These are phyloP conservation scores for Conomelus anceps DNA, from an alignment of 2,888 invertebrate genomes.

Conservation along the genomic window DNA sequence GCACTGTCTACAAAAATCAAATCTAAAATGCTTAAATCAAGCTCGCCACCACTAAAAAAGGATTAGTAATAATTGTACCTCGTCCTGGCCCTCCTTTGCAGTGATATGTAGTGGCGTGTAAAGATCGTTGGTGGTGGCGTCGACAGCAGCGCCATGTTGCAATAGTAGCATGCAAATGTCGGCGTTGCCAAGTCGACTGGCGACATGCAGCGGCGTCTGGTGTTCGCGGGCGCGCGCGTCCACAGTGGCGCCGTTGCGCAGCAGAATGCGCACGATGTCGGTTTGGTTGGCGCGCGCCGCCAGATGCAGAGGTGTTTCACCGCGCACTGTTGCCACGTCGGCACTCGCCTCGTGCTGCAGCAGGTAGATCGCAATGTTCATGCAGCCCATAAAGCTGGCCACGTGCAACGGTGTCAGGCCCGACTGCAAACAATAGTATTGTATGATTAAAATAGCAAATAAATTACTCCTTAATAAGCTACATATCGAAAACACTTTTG, in stretches of 20 bases:
- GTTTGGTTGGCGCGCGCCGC: conserved; percentile 97
- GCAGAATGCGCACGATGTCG: conserved; percentile 89
- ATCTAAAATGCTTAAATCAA: too few relatives aligned
- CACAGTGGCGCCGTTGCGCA: conserved; percentile 87
- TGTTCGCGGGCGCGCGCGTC: conserved; percentile 54
- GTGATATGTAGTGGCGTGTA: conserved; percentile 97
- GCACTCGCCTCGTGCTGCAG: conserved; percentile 89
- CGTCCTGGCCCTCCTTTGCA: conserved; percentile 92
- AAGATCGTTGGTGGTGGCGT: conserved; percentile 86
- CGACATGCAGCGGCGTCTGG: conserved; percentile 97
- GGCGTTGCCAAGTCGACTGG: conserved; percentile 88
- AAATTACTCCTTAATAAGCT: not conserved
- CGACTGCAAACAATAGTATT: conserved; percentile 45
- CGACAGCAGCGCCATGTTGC: conserved; percentile 86
- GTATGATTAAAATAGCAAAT: not conserved
- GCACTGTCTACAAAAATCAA: too few relatives aligned
- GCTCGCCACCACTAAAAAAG: not conserved
- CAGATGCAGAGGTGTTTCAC: conserved; percentile 93
- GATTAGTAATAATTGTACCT: too few relatives aligned
- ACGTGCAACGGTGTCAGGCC: conserved; percentile 96
- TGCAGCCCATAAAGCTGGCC: conserved; percentile 98
- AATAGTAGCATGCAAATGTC: conserved; percentile 90
- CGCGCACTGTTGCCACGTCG: conserved; percentile 90
- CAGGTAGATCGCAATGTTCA: conserved; percentile 96
- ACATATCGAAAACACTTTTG: not conserved